Evolutionary conservation across 2,113 vertebrate genomes (phyloP).

Genomic region (Dicrurus megarhynchus): DNA sequence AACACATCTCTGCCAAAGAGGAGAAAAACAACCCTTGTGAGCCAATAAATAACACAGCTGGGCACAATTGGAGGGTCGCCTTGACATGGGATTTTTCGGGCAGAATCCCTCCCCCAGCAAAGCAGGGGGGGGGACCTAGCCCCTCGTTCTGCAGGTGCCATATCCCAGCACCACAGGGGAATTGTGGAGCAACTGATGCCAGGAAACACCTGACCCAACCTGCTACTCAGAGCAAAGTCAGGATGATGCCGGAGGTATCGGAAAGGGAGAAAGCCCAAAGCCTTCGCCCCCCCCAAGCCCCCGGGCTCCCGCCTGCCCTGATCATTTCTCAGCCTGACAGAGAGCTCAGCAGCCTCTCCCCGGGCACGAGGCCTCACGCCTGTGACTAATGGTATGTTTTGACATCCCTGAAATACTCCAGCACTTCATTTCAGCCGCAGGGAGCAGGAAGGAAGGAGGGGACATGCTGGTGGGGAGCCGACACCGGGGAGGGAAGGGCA

Average conservation of each 20-base stretch:
- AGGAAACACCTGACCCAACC: not conserved
- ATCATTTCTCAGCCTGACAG: not conserved
- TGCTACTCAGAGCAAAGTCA: not conserved
- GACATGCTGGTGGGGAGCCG: not conserved
- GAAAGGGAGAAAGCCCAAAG: not conserved
- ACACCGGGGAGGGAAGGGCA: not conserved
- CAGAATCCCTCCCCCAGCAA: not conserved
- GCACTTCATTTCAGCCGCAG: constrained; percentile 20
- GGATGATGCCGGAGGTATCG: rapidly evolving
- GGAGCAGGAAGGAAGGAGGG: constrained; percentile 44
- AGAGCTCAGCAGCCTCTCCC: constrained; percentile 23
- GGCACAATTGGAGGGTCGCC: rapidly evolving
- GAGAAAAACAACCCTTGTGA: not conserved
- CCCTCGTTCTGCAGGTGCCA: not conserved
- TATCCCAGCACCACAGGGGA: not conserved
- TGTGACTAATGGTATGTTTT: constrained; percentile 59
- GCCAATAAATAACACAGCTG: not conserved
- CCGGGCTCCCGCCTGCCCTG: not conserved
- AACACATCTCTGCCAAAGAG: not conserved
- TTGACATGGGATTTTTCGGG: not conserved
- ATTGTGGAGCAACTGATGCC: rapidly evolving
- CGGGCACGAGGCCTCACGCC: not conserved
- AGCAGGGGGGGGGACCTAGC: not conserved
- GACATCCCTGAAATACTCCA: constrained; percentile 63
- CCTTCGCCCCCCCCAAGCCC: rapidly evolving